phyloP scores from a whole-genome alignment of 2,113 vertebrate species.

The Petromus typicus region DNA sequence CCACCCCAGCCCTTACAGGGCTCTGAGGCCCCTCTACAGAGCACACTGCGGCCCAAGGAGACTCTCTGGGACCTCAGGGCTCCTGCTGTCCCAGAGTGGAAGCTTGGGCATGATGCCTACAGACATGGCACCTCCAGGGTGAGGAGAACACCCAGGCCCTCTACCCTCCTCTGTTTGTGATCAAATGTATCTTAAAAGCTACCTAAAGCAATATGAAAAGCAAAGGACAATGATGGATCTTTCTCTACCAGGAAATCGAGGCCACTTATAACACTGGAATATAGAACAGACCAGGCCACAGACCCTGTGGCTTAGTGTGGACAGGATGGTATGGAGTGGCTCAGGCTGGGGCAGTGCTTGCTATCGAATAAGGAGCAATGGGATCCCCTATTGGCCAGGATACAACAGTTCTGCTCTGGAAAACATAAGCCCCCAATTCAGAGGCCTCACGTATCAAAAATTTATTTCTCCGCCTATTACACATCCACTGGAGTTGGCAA shows the following conservation, averaged over 20 bases:
- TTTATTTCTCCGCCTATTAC: constrained; percentile 56
- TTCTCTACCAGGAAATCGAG: neutral
- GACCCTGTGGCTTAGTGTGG: neutral
- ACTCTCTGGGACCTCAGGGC: neutral
- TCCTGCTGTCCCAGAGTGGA: neutral
- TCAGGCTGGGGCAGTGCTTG: neutral
- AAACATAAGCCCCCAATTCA: constrained; percentile 18
- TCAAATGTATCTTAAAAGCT: neutral
- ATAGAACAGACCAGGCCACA: neutral
- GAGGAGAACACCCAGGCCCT: rapidly evolving
- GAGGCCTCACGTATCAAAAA: constrained; percentile 27
- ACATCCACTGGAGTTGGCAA: neutral
- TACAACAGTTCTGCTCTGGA: neutral
- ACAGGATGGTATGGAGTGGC: neutral
- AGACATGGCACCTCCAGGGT: neutral
- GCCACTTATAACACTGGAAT: neutral
- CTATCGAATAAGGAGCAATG: neutral
- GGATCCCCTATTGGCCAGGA: neutral
- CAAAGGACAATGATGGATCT: neutral
- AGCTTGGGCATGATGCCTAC: neutral
- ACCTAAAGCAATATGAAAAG: neutral
- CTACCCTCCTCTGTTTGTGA: neutral
- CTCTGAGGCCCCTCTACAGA: neutral
- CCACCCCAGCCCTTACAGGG: neutral
- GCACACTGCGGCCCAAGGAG: neutral